Percentiles rank a stretch among this genome's conserved stretches.
These are phyloP conservation scores for Sebastes iracundus DNA, from an alignment of 2,797 vertebrate species.

Conservation along the genomic window DNA sequence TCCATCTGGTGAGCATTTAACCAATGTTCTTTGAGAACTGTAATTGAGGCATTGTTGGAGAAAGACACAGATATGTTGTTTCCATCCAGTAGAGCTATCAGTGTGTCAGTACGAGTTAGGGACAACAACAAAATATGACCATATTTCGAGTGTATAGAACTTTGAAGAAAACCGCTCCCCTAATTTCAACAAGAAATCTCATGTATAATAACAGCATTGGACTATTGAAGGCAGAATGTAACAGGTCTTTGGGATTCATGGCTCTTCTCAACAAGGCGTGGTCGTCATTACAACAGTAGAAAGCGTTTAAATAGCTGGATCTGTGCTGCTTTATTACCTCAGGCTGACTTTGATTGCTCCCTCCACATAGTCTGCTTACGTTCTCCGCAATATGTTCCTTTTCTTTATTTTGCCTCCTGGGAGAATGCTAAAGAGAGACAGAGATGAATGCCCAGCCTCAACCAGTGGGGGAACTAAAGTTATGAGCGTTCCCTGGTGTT, in stretches of 20 bases:
- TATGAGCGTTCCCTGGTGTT: slow-evolving; percentile 22
- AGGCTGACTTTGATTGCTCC: slow-evolving; percentile 27
- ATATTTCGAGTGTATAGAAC: background rate
- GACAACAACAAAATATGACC: background rate
- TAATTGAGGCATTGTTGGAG: slow-evolving; percentile 20
- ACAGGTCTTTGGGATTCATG: slow-evolving; percentile 13
- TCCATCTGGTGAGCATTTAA: slow-evolving; percentile 54
- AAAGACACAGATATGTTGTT: slow-evolving; percentile 23
- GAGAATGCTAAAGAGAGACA: slow-evolving; percentile 18
- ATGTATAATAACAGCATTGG: background rate
- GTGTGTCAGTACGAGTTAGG: background rate
- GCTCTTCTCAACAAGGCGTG: slow-evolving; percentile 30
- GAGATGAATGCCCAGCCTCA: slow-evolving; percentile 14
- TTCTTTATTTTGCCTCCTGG: slow-evolving; percentile 27
- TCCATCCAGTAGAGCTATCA: slow-evolving; percentile 17
- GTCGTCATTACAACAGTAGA: slow-evolving; percentile 21
- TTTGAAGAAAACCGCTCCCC: background rate
- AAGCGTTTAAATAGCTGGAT: slow-evolving; percentile 34
- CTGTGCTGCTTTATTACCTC: slow-evolving; percentile 43
- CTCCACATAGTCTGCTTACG: slow-evolving; percentile 4
- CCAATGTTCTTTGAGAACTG: slow-evolving; percentile 8
- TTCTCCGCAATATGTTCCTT: slow-evolving; percentile 6
- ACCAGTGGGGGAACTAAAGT: slow-evolving; percentile 13
- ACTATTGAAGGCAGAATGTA: background rate
- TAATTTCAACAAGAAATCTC: background rate